These are phyloP conservation scores for Tethya wilhelma DNA, from an alignment of 37 sponge, comb jelly and placozoan genomes.

Conservation along the genomic window DNA sequence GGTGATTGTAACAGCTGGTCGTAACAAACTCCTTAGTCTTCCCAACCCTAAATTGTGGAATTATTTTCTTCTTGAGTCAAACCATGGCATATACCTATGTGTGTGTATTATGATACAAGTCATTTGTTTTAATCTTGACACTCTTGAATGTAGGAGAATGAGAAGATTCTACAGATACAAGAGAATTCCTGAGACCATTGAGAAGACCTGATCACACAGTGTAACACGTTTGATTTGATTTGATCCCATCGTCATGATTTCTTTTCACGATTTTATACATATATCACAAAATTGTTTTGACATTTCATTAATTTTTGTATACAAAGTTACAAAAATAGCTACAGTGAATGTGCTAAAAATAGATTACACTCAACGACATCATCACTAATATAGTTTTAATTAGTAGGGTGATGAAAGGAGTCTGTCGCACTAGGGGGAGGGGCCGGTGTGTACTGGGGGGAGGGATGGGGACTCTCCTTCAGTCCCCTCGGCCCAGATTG, in stretches of 20 bases:
- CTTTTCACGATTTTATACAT: too few species aligned
- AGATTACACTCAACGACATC: not conserved
- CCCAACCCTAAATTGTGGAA: too few species aligned
- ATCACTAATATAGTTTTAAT: not conserved
- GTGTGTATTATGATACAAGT: too few species aligned
- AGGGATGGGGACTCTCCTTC: constrained; percentile 11
- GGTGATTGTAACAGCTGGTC: too few species aligned
- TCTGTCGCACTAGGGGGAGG: constrained; percentile 66
- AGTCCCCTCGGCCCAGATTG: constrained; percentile 31
- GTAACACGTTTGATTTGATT: not conserved
- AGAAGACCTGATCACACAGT: not conserved
- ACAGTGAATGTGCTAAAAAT: too few species aligned
- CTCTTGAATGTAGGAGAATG: constrained; percentile 3
- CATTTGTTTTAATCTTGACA: too few species aligned
- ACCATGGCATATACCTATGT: too few species aligned
- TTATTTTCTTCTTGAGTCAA: too few species aligned
- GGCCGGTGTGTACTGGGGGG: constrained; percentile 45
- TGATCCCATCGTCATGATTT: not conserved
- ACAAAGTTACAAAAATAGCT: too few species aligned
- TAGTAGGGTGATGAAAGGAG: constrained; percentile 20
- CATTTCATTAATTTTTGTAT: too few species aligned
- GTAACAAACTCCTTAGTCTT: too few species aligned
- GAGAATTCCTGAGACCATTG: constrained; percentile 12
- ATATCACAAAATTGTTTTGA: too few species aligned
- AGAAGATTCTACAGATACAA: constrained; percentile 1